Evolutionary conservation across 1,140 invertebrate species (phyloP).

Genomic region (Platyscapa corneri): DNA sequence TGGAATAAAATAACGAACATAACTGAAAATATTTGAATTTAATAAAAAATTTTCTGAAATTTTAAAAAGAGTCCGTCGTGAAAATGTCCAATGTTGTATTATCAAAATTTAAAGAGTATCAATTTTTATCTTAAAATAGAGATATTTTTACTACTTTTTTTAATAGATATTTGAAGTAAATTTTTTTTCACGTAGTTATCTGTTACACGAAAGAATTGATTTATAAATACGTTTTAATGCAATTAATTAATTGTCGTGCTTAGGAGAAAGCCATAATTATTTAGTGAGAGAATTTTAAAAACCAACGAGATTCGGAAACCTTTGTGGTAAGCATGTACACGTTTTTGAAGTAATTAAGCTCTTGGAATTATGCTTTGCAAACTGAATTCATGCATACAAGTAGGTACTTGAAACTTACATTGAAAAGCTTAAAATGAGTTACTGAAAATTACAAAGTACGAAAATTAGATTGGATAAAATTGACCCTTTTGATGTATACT

Average conservation of each 20-base stretch:
- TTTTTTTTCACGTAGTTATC: too few relatives aligned
- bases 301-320: not conserved
- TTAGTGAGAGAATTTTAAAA: not conserved
- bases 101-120: too few relatives aligned
- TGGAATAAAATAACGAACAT: too few relatives aligned
- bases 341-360: constrained; percentile 24
- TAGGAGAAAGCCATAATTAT: not conserved
- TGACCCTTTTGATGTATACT: not conserved
- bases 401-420: not conserved
- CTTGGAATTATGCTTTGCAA: not conserved
- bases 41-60: too few relatives aligned
- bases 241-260: constrained; percentile 4
- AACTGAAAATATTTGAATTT: too few relatives aligned
- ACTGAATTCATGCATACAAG: not conserved
- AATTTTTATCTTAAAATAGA: too few relatives aligned
- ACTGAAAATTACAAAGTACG: constrained; percentile 13
- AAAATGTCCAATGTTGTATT: too few relatives aligned
- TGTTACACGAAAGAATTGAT: not conserved
- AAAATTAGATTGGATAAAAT: not conserved
- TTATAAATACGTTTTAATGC: not conserved
- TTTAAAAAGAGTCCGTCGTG: too few relatives aligned
- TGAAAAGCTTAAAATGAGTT: constrained; percentile 23
- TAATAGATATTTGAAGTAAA: too few relatives aligned
- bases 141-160: too few relatives aligned
- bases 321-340: not conserved